Percentiles rank a stretch among this genome's conserved stretches.
These are phyloP conservation scores for Drosophila sp. DNA, from an alignment of 1,140 invertebrate species.

Conservation along the genomic window DNA sequence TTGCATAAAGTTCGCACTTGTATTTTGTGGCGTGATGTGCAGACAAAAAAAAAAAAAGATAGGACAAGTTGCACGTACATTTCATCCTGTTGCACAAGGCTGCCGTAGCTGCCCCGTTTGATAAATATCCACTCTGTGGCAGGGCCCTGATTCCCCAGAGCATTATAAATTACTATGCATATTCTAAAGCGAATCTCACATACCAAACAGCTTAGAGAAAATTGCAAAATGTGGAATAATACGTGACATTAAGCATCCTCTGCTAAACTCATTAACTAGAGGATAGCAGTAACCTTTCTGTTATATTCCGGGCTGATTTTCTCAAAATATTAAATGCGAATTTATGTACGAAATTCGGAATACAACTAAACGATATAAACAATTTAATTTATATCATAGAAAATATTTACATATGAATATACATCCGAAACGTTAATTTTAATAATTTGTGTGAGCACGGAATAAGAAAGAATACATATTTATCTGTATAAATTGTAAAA, in stretches of 20 bases:
- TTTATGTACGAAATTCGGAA: neutral
- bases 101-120: slow-evolving; percentile 33
- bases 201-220: slow-evolving; percentile 18
- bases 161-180: slow-evolving; percentile 72
- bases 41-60: neutral
- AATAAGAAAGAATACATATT: no score
- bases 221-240: slow-evolving; percentile 6
- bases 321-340: neutral
- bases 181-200: slow-evolving; percentile 23
- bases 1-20: slow-evolving; percentile 23
- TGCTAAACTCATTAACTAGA: neutral
- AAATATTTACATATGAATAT: no score
- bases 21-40: neutral
- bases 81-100: slow-evolving; percentile 48
- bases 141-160: slow-evolving; percentile 43
- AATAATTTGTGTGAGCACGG: no score
- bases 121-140: slow-evolving; percentile 63
- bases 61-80: slow-evolving; percentile 38
- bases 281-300: neutral
- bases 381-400: no score
- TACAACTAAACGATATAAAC: no score
- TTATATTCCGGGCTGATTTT: neutral
- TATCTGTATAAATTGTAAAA: no score
- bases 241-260: neutral
- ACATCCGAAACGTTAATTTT: no score